phyloP scores from a whole-genome alignment of 2,797 vertebrate species.

The Callimico goeldii region DNA sequence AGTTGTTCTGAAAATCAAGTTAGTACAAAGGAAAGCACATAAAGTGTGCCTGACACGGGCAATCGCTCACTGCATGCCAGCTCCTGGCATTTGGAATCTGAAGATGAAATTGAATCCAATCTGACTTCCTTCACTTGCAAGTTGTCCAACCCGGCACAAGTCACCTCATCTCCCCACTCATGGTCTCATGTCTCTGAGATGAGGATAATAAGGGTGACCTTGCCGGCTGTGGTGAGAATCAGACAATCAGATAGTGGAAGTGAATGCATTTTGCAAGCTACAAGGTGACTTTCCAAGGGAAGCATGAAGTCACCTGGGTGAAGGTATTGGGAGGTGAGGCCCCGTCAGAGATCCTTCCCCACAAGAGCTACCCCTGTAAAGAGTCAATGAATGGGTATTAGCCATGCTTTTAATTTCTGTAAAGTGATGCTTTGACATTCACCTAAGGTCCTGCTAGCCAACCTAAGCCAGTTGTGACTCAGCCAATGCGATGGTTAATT shows the following conservation, averaged over 20 bases:
- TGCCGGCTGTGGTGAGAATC: rapidly evolving
- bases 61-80: not conserved
- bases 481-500: not conserved
- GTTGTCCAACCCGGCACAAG: not conserved
- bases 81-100: not conserved
- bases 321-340: not conserved
- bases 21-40: rapidly evolving
- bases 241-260: not conserved
- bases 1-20: not conserved
- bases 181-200: not conserved
- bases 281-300: not conserved
- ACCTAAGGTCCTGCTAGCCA: not conserved
- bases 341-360: not conserved
- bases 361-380: not conserved
- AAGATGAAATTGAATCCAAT: not conserved
- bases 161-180: not conserved
- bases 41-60: too few species aligned
- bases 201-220: not conserved
- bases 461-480: not conserved
- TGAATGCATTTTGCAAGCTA: not conserved
- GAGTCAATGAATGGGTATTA: not conserved
- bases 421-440: not conserved
- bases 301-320: not conserved
- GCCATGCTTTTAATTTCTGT: not conserved
- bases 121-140: too few species aligned